These are phyloP conservation scores for Salminus brasiliensis DNA, from an alignment of 2,113 vertebrate genomes.

Conservation along the genomic window DNA sequence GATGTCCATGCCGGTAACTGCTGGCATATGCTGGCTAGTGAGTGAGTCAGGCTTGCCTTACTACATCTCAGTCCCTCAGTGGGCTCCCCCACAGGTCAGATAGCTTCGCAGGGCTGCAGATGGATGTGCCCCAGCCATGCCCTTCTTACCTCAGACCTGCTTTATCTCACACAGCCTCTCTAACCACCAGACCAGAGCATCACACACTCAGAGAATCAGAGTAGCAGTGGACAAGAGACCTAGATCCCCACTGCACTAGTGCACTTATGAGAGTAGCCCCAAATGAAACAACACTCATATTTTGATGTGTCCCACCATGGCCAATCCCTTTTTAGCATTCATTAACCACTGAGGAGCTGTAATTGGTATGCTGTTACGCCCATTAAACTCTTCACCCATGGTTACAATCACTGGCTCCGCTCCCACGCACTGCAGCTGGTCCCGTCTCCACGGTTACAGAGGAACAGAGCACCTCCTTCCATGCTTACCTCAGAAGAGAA, in stretches of 20 bases:
- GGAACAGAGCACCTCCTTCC: conserved; percentile 8
- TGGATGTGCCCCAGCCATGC: conserved; percentile 16
- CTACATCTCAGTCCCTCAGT: conserved; percentile 4
- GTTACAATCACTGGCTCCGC: conserved; percentile 45
- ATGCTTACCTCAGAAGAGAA: background rate
- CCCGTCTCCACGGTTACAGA: conserved; percentile 28
- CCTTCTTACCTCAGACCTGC: background rate
- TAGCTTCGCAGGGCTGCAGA: conserved; percentile 22
- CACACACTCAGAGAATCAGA: conserved; percentile 20
- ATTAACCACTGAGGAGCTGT: conserved; percentile 47
- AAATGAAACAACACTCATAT: conserved; percentile 23
- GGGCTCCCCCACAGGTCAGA: background rate
- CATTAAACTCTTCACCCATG: conserved; percentile 56
- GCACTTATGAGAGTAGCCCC: background rate
- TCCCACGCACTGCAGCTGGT: conserved; percentile 36
- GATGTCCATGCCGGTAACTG: background rate
- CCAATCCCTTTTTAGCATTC: conserved; percentile 39
- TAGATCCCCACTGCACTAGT: background rate
- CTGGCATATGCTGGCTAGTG: background rate
- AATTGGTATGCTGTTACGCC: conserved; percentile 52
- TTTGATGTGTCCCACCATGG: conserved; percentile 20
- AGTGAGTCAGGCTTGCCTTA: background rate
- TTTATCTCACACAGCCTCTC: background rate
- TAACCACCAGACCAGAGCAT: background rate
- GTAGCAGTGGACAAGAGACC: conserved; percentile 5